Evolutionary conservation across 2,797 vertebrate species (phyloP), one percentile per base, ranked within the genome.

Genomic region (Urocyon cinereoargenteus): DNA sequence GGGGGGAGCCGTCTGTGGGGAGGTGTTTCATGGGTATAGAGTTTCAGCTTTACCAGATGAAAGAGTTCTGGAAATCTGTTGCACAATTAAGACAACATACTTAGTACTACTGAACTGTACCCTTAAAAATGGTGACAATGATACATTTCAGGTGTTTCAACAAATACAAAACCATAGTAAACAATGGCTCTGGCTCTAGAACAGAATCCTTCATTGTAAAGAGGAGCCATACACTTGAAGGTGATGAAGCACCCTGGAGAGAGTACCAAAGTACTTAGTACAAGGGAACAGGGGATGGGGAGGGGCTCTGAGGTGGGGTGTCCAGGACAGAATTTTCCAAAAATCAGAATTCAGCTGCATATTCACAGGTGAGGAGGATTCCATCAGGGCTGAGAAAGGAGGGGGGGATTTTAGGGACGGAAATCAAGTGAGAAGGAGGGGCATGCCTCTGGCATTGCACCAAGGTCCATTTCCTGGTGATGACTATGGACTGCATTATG

Each of bases 401-500:
- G 34, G 22, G 5, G 77, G 22, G 70, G 31, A 26, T 66, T 75
- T 79, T 22, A 86, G 59, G 18, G 68, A 62, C 79, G 28, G 36
- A 19, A 22, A 16, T 1, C 18, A 53, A 36, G 49, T 5, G 7
- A 45, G 40, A 45, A 45, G 40, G 40, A 45, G 40, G 40, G 40
- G 24, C 36, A 22, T 5, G 24, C 51, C 34, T 6, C n/a, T 22
- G 19, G 66, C 19, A n/a, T 4, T 12, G 51, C 0, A 2, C 15
- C 70, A 26, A 2, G 18, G 59, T 51, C 59, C 34, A 3, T 45
- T 55, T 82, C 28, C 7, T 19, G n/a, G 57, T 26, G 49, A 34
- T 6, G 45, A 34, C 0, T 2, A 0, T 19, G 4, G 31, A 57
- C 14, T 11, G 2, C 3, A 51, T 28, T n/a, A 49, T 3, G 13